Evolutionary conservation across 1,140 invertebrate genomes (phyloP), one percentile per base, ranked within the genome.

Genomic region (Meloidogyne floridensis): DNA sequence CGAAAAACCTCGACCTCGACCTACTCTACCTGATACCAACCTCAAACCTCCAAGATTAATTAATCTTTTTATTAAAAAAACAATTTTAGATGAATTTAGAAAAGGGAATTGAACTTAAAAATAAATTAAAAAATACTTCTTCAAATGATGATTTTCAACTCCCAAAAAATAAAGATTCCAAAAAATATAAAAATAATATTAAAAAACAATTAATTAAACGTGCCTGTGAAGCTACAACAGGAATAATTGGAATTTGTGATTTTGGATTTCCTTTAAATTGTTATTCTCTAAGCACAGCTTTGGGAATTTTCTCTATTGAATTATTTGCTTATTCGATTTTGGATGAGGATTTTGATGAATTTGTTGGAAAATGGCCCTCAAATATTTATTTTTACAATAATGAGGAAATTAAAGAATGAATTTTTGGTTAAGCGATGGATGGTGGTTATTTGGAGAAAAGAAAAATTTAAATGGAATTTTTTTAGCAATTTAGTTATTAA

Each of bases 281-380:
- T 65, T 65, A 65, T 65, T n/a, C 13, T n/a, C 7, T 18, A n/a
- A 65, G n/a, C 4, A 13, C 59, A n/a, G 15, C 59, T 65, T 65
- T 65, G 59, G 59, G 59, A 18, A n/a, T 65, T n/a, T 65, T 65
- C 8, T 15, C 5, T 65, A 18, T 65, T n/a, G 59, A 65, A n/a
- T 65, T 65, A 65, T 65, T 65, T 65, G 59, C 59, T 65, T 18
- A 65, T 65, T 65, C 59, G n/a, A n/a, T 65, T 4, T 6, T 13
- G 1, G 59, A 65, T n/a, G 7, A 65, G n/a, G 5, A 65, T n/a
- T 65, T 65, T 65, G 59, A 65, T n/a, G 15, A 65, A n/a, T 65
- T 65, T 65, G n/a, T 65, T 65, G 59, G 59, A n/a, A 65, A 65
- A 65, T 65, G 59, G 59, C 59, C 59, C n/a, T 65, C 59, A n/a